Evolutionary conservation across 1,140 invertebrate genomes (phyloP), one percentile per base, ranked within the genome.

Genomic region (Zaprionus tsacasi): DNA sequence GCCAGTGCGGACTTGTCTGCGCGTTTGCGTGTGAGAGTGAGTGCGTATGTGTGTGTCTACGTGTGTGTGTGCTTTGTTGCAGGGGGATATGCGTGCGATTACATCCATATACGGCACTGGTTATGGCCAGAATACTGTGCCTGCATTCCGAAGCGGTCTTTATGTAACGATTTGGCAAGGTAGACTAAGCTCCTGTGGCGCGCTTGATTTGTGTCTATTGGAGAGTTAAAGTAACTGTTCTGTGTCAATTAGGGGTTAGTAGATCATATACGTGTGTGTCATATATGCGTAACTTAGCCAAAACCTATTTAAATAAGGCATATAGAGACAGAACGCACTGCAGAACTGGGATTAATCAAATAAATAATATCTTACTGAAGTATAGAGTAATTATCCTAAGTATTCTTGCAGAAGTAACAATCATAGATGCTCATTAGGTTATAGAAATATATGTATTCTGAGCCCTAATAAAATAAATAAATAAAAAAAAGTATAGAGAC

Each of bases 41-140:
- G 12, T 33, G 55, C 11, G 40, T 15, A 13, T 40, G 30, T 54
- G 36, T 5, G 10, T 45, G 36, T 54, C 36, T 55, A 6, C 25
- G 40, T 15, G 33, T 43, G 43, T 57, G 43, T 64, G 55, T 59
- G 58, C 8, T 58, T 25, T 12, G 33, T 13, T 56, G 40, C 13
- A 25, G 35, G 38, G 17, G 27, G 21, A 21, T 54, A 27, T 66
- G 48, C 38, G 40, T 64, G 75, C 50, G 71, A 79, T 77, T 76
- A 69, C 67, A 73, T 77, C 73, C 61, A 77, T 83, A 83, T 77
- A 73, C 69, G 68, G 66, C 63, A 61, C 64, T 67, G 66, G 61
- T 54, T 71, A 82, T 59, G 56, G 75, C 55, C 17, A 59, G 25
- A 33, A 66, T 30, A 63, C 55, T 77, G 11, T 59, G 27, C 33